phyloP scores from a whole-genome alignment of 2,888 invertebrate species.

The Liodrosophila aerea region DNA sequence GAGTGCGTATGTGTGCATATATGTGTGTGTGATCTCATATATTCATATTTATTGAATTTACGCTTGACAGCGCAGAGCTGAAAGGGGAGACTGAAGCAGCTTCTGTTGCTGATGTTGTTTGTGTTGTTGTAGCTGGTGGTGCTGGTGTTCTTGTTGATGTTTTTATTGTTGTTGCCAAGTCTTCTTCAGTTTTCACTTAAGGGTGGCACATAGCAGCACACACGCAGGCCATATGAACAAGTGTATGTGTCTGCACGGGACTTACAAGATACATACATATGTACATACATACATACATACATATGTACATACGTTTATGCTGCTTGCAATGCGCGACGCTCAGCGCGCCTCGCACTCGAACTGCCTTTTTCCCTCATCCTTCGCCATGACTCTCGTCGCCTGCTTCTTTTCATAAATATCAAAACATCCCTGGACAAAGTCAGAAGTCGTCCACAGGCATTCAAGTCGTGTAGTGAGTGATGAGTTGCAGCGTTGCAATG shows the following conservation, averaged over 20 bases:
- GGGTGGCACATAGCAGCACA: slow-evolving; percentile 56
- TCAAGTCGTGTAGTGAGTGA: not conserved
- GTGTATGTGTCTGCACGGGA: slow-evolving; percentile 39
- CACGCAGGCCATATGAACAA: slow-evolving; percentile 7
- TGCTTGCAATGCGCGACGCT: slow-evolving; percentile 63
- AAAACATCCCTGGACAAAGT: slow-evolving; percentile 62
- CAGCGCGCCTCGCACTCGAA: slow-evolving; percentile 32
- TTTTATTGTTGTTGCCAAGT: slow-evolving; percentile 36
- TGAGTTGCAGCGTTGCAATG: slow-evolving; percentile 19
- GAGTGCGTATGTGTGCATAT: slow-evolving; percentile 2
- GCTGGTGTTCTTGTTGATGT: slow-evolving; percentile 13
- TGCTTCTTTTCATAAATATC: slow-evolving; percentile 72
- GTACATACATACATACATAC: no score
- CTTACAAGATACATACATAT: slow-evolving; percentile 75
- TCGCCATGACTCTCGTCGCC: slow-evolving; percentile 32
- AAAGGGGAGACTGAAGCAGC: slow-evolving; percentile 37
- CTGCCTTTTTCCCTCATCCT: slow-evolving; percentile 27
- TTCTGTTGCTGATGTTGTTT: slow-evolving; percentile 21
- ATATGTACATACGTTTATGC: no score
- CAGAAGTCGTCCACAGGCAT: slow-evolving; percentile 57
- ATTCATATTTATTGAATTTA: slow-evolving; percentile 78
- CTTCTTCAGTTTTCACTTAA: slow-evolving; percentile 63
- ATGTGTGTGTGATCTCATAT: slow-evolving; percentile 60
- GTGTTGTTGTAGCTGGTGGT: no score
- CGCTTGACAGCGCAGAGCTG: slow-evolving; percentile 73